Conservation (phyloP, 2,797 vertebrate species). For the Siniperca obscura region DNA sequence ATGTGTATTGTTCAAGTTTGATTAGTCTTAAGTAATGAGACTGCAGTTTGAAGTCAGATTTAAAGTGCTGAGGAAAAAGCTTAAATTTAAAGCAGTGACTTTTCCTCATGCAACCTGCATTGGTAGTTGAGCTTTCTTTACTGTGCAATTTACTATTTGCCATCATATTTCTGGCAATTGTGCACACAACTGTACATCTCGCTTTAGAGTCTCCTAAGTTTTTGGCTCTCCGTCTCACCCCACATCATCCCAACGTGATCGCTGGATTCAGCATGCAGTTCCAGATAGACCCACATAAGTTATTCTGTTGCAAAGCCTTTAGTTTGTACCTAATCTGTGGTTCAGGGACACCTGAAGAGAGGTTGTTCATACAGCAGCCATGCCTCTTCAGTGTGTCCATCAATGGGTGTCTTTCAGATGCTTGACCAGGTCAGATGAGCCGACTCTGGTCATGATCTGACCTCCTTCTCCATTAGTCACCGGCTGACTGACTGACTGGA, state of each 20-base stretch:
- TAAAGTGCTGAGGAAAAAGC: slow-evolving; percentile 1
- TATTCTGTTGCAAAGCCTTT: slow-evolving; percentile 16
- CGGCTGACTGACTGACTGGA: slow-evolving; percentile 67
- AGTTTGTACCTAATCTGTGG: slow-evolving; percentile 19
- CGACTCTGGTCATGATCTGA: slow-evolving; percentile 66
- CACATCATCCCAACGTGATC: slow-evolving; percentile 19
- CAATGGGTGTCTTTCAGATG: slow-evolving; percentile 69
- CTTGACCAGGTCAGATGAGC: slow-evolving; percentile 74
- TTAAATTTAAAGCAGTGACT: neutral
- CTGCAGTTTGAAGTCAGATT: slow-evolving; percentile 4
- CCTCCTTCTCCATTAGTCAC: slow-evolving; percentile 73
- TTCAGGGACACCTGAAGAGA: slow-evolving; percentile 62
- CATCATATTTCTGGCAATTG: neutral
- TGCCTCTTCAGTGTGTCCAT: slow-evolving; percentile 49
- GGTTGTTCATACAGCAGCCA: slow-evolving; percentile 31
- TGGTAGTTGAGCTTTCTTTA: slow-evolving; percentile 24
- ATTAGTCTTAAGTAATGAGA: slow-evolving; percentile 6
- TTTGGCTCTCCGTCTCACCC: slow-evolving; percentile 11
- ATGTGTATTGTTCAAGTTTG: neutral
- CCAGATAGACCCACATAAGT: neutral
- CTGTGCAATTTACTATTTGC: neutral
- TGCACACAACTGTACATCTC: slow-evolving; percentile 47
- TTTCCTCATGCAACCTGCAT: slow-evolving; percentile 21
- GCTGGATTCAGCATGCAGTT: neutral
- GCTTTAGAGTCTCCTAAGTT: slow-evolving; percentile 26